Base-by-base conservation (phyloP, 1,140 invertebrate species). In the Anastrepha ludens region DNA sequence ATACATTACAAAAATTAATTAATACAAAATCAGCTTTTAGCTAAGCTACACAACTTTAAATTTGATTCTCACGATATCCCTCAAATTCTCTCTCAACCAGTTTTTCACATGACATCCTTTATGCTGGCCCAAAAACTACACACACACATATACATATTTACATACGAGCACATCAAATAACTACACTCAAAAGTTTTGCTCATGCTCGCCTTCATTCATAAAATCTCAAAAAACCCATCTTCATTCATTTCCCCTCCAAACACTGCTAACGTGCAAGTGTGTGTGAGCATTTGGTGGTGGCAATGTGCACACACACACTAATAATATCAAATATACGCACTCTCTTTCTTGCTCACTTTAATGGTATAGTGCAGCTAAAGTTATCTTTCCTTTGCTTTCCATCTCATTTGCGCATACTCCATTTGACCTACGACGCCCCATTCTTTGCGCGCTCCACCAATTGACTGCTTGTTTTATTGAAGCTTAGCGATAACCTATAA, bases 401-500 rank as follows among this genome's bases (percentile, higher is more conserved):
- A 65, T 87, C 60, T 87, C 78, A 20, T 44, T 87, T 55, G 11
- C 17, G 55, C 5, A 13, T 6, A n/a, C 17, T 65, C 88, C 87
- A 88, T 88, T 81, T 62, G 65, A 85, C 88, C 17, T 87, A 78
- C 74, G 50, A 91, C 90, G 91, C 91, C 91, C 89, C 87, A 87
- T 89, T 89, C 87, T 74, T 85, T 89, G 65, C 86, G 55, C n/a
- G 81, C 78, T 78, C 86, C 86, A 88, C 91, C 91, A 92, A 92
- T 92, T 88, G 88, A 86, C 88, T 74, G 60, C 87, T 90, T 89
- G 87, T 86, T 59, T 89, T 89, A 87, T 87, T 88, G 39, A 11
- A 9, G 6, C 20, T 70, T 58, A 50, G 29, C 87, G 78, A 87
- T 90, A 92, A 91, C 91, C 91, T 92, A 92, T 92, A 92, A 92